Evolutionary conservation across 2,888 invertebrate species (phyloP).

Genomic region (Pollenia angustigena): DNA sequence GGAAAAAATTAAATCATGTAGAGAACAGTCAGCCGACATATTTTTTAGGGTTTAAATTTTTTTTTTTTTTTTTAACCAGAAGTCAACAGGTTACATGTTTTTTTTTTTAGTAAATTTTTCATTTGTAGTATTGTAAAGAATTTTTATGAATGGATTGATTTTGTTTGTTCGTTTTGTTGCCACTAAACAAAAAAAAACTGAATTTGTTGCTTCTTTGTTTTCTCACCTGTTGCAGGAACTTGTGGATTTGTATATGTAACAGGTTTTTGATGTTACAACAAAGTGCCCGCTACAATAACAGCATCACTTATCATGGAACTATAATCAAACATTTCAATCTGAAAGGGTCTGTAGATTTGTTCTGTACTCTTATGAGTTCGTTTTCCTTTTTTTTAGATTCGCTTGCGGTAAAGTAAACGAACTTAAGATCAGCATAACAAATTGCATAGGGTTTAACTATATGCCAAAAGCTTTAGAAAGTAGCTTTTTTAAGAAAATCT

Average conservation of each 20-base stretch:
- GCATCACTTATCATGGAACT: slow-evolving; percentile 50
- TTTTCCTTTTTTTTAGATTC: background rate
- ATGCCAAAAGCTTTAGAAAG: too few species aligned
- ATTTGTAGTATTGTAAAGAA: slow-evolving; percentile 4
- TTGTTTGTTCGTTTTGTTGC: background rate
- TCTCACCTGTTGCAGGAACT: slow-evolving; percentile 55
- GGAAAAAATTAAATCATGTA: slow-evolving; percentile 6
- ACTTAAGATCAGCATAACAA: too few species aligned
- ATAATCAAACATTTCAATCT: slow-evolving; percentile 40
- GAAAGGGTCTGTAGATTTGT: background rate
- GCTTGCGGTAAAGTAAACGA: too few species aligned
- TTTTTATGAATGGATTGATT: slow-evolving; percentile 70
- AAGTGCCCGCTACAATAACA: slow-evolving; percentile 10
- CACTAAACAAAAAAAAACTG: background rate
- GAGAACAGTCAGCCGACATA: background rate
- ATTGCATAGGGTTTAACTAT: too few species aligned
- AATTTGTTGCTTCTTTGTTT: slow-evolving; percentile 37
- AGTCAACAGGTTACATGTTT: slow-evolving; percentile 61
- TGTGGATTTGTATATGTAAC: background rate
- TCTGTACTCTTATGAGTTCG: background rate
- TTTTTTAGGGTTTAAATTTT: background rate
- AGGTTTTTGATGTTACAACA: slow-evolving; percentile 32
- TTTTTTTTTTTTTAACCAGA: slow-evolving; percentile 19
- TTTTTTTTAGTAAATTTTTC: background rate
- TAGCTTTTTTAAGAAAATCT: too few species aligned